Percentiles rank a stretch among this genome's conserved stretches.
These are phyloP conservation scores for Drosophila buzzatii DNA, from an alignment of 2,888 invertebrate species.

Conservation along the genomic window DNA sequence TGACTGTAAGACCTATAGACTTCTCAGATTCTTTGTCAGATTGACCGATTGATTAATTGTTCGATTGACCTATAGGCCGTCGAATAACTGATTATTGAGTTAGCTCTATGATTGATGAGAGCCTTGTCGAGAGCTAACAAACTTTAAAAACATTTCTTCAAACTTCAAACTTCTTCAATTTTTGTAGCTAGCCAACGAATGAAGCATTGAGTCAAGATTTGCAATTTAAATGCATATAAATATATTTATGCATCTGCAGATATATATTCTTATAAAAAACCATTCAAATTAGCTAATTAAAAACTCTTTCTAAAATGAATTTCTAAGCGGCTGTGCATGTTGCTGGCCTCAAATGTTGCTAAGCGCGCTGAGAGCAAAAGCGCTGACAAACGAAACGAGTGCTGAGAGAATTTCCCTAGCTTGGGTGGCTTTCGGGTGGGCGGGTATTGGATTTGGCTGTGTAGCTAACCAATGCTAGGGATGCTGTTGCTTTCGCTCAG, in stretches of 20 bases:
- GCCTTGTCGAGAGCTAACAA: neutral
- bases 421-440: neutral
- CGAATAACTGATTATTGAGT: too few species aligned
- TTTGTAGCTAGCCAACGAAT: neutral
- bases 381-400: conserved; percentile 45
- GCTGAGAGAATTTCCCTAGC: conserved; percentile 63
- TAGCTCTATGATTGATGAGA: too few species aligned
- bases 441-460: neutral
- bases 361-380: conserved; percentile 13
- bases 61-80: too few species aligned
- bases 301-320: neutral
- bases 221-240: neutral
- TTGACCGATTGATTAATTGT: too few species aligned
- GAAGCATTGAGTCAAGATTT: neutral
- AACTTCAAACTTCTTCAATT: too few species aligned
- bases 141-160: neutral
- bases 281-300: neutral
- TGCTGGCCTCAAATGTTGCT: conserved; percentile 50
- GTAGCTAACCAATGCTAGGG: conserved; percentile 2
- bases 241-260: neutral
- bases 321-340: conserved; percentile 17
- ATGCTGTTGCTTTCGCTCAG: conserved; percentile 28
- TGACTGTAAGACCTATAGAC: too few species aligned
- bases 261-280: neutral
- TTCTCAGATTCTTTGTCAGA: too few species aligned